Conservation (phyloP, 2,888 invertebrate genomes). For the Cyrtodaria siliqua region DNA sequence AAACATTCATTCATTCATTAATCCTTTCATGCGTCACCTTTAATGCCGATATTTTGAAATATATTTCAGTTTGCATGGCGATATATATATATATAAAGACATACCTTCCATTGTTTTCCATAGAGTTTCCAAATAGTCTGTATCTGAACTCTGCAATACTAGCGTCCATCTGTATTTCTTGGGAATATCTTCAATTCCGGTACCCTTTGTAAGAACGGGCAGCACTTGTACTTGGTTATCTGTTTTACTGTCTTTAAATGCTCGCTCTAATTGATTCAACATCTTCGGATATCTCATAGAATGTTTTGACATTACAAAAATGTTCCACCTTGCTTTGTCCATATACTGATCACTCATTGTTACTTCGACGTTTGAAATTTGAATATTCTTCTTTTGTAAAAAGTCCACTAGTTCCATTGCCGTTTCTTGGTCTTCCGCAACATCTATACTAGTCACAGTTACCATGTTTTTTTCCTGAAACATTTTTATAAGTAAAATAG, state of each 20-base stretch:
- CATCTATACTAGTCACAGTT: constrained; percentile 4
- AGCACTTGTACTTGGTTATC: constrained; percentile 45
- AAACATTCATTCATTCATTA: too few species aligned
- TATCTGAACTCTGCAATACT: constrained; percentile 33
- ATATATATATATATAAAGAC: too few species aligned
- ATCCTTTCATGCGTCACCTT: too few species aligned
- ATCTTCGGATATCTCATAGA: constrained; percentile 12
- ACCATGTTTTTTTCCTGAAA: too few species aligned
- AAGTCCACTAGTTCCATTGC: constrained; percentile 15
- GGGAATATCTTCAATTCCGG: constrained; percentile 35
- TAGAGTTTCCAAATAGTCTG: constrained; percentile 26
- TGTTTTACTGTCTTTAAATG: constrained; percentile 19
- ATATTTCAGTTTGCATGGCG: too few species aligned
- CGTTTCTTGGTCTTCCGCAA: constrained; percentile 1
- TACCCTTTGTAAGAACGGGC: constrained; percentile 33
- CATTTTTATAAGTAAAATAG: too few species aligned
- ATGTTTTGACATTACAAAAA: constrained; percentile 42
- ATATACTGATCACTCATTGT: not conserved
- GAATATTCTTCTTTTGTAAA: constrained; percentile 21
- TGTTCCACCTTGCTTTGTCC: constrained; percentile 39
- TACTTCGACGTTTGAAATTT: constrained; percentile 8
- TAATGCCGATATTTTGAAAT: too few species aligned
- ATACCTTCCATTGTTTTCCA: constrained; percentile 46
- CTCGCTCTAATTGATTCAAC: constrained; percentile 17
- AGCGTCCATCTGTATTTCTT: constrained; percentile 27